Conservation (phyloP, 2,797 vertebrate genomes). For the Manis crassicaudata region DNA sequence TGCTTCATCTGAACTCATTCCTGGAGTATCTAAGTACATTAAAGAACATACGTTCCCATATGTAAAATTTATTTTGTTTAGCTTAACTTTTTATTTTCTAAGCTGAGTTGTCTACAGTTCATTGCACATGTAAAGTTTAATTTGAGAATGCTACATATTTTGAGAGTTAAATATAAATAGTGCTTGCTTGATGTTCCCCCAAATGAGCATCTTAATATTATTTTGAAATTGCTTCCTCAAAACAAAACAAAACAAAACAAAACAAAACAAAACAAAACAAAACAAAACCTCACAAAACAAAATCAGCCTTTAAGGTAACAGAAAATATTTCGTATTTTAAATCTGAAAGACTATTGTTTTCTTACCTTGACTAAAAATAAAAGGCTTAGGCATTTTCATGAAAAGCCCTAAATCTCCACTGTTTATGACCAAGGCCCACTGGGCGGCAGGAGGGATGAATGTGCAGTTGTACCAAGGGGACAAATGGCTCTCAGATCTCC, state of each 20-base stretch:
- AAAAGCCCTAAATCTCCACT: neutral
- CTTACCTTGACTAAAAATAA: conserved; percentile 77
- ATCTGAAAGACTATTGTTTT: conserved; percentile 68
- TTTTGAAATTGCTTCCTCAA: conserved; percentile 70
- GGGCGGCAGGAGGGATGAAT: conserved; percentile 46
- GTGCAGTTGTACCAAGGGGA: neutral
- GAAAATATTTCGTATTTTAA: neutral
- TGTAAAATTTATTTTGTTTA: conserved; percentile 69
- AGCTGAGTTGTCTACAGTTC: conserved; percentile 64
- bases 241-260: neutral
- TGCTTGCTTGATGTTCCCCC: conserved; percentile 76
- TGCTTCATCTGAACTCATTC: conserved; percentile 58
- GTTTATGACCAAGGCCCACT: conserved; percentile 60
- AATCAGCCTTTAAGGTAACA: neutral
- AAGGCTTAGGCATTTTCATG: conserved; percentile 59
- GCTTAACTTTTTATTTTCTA: conserved; percentile 60
- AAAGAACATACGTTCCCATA: conserved; percentile 52
- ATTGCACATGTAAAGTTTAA: conserved; percentile 55
- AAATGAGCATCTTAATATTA: conserved; percentile 74
- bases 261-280: neutral
- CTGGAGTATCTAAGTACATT: neutral
- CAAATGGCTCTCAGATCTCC: neutral
- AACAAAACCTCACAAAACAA: too few relatives aligned
- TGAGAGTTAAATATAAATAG: conserved; percentile 70
- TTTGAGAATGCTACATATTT: conserved; percentile 68